Conservation (phyloP, 2,888 invertebrate genomes). For the Thera obeliscata region DNA sequence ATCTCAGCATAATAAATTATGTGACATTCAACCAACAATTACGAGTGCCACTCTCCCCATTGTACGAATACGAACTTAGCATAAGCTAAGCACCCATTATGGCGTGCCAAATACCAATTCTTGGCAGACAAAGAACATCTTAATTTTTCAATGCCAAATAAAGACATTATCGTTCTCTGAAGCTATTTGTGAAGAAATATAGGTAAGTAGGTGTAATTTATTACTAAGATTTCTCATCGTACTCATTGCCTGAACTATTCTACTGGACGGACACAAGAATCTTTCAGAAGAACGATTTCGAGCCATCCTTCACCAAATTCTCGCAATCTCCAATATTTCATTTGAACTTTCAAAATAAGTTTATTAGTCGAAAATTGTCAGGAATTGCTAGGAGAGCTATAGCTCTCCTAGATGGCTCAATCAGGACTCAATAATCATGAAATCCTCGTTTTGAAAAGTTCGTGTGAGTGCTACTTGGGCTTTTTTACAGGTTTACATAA, state of each 20-base stretch:
- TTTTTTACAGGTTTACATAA: too few relatives aligned
- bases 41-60: slow-evolving; percentile 38
- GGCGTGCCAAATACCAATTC: slow-evolving; percentile 27
- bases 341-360: too few relatives aligned
- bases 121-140: slow-evolving; percentile 26
- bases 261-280: too few relatives aligned
- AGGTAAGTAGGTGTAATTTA: neutral
- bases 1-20: slow-evolving; percentile 32
- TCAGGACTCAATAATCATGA: too few relatives aligned
- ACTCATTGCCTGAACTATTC: neutral
- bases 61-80: slow-evolving; percentile 27
- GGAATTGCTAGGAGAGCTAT: too few relatives aligned
- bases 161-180: slow-evolving; percentile 18
- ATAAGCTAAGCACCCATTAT: slow-evolving; percentile 25
- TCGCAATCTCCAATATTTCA: too few relatives aligned
- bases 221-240: neutral
- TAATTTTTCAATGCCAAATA: slow-evolving; percentile 33
- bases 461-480: too few relatives aligned
- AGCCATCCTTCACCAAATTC: too few relatives aligned
- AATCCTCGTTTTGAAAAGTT: too few relatives aligned
- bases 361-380: too few relatives aligned
- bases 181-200: neutral
- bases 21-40: slow-evolving; percentile 45
- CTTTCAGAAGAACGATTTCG: too few relatives aligned
- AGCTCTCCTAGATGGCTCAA: too few relatives aligned